These are phyloP conservation scores for Ochropleura plecta DNA, from an alignment of 2,888 invertebrate species.

Conservation along the genomic window DNA sequence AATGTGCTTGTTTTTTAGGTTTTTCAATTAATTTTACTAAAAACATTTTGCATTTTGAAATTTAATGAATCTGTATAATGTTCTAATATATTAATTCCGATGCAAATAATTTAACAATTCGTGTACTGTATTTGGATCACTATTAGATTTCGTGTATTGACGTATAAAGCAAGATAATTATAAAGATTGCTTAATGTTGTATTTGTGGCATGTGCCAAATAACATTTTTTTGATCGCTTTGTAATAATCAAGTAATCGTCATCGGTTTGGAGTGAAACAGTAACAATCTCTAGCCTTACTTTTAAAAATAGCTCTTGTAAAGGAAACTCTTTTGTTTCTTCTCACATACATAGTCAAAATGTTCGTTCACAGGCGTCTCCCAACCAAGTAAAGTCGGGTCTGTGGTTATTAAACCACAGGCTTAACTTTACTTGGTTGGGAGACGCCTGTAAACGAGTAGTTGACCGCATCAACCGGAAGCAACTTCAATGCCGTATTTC, in stretches of 20 bases:
- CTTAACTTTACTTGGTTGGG: too few species aligned
- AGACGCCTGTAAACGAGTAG: not conserved
- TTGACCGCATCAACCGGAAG: not conserved
- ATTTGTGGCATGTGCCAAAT: too few species aligned
- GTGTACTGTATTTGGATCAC: not conserved
- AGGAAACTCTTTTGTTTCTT: not conserved
- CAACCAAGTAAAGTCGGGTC: too few species aligned
- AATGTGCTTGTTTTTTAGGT: too few species aligned
- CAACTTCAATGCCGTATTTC: not conserved
- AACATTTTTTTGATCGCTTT: not conserved
- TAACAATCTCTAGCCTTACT: not conserved
- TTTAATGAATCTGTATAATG: too few species aligned
- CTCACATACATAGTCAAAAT: not conserved
- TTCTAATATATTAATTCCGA: not conserved
- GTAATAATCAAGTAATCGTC: not conserved
- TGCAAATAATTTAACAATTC: not conserved
- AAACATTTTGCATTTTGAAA: not conserved
- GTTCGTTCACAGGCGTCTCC: too few species aligned
- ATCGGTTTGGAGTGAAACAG: not conserved
- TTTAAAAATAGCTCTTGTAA: not conserved
- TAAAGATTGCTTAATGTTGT: not conserved
- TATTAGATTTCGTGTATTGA: not conserved
- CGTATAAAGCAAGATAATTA: not conserved
- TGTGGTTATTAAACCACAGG: too few species aligned
- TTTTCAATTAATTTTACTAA: not conserved